Conservation (phyloP, 2,113 vertebrate genomes). For the Tyto alba region DNA sequence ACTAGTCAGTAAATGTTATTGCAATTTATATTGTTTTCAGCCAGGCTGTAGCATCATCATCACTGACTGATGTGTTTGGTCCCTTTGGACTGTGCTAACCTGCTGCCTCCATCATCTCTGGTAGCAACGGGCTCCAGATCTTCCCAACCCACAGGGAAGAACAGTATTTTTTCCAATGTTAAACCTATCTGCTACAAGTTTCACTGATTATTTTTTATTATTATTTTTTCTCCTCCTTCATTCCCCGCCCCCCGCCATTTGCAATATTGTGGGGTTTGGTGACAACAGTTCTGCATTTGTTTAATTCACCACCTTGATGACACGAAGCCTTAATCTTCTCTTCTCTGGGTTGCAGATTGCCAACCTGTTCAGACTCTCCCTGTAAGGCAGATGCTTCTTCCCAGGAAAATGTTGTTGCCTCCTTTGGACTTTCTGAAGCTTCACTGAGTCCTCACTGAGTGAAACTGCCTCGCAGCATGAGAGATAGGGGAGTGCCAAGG, state of each 20-base stretch:
- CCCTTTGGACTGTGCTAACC: background rate
- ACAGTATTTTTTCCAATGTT: background rate
- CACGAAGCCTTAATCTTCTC: background rate
- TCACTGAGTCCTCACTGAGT: background rate
- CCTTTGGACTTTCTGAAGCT: background rate
- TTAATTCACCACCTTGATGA: background rate
- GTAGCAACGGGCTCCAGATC: background rate
- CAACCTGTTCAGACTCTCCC: background rate
- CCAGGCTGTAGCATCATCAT: background rate
- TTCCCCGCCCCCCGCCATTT: background rate
- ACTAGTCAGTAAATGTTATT: background rate
- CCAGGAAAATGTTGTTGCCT: background rate
- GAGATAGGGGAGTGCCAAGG: background rate
- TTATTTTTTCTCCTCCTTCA: fast-evolving
- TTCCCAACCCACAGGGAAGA: background rate
- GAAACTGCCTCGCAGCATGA: background rate
- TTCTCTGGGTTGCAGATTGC: background rate
- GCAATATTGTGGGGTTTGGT: background rate
- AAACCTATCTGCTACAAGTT: background rate
- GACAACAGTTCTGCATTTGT: background rate
- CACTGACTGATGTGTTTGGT: background rate
- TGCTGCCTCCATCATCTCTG: background rate
- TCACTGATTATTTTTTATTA: background rate
- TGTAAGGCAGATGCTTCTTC: background rate
- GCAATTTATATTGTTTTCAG: background rate